Conservation (phyloP, 2,797 vertebrate species). For the Pipistrellus kuhlii region DNA sequence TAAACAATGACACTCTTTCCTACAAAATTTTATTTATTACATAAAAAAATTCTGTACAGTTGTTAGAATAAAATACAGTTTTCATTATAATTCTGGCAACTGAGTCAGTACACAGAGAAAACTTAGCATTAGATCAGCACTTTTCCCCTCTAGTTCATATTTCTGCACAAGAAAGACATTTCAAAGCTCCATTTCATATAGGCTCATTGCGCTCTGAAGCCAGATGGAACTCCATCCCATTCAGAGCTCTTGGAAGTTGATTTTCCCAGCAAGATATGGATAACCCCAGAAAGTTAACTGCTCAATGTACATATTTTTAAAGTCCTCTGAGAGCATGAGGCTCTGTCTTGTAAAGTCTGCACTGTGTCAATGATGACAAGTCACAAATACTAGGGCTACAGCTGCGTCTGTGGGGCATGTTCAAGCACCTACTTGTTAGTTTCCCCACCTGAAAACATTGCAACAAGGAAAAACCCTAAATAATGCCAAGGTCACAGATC, state of each 20-base stretch:
- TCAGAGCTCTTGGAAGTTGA: conserved; percentile 85
- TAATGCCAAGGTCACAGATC: conserved; percentile 26
- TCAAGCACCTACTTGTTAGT: conserved; percentile 78
- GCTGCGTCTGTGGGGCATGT: conserved; percentile 75
- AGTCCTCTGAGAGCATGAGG: conserved; percentile 79
- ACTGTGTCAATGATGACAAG: conserved; percentile 72
- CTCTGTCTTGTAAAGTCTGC: conserved; percentile 77
- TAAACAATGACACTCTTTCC: conserved; percentile 81
- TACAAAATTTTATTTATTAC: conserved; percentile 90
- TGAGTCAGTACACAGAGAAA: conserved; percentile 88
- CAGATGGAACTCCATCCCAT: conserved; percentile 86
- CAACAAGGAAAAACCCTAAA: conserved; percentile 66
- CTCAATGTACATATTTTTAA: conserved; percentile 84
- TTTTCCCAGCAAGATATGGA: conserved; percentile 82
- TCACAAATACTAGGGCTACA: conserved; percentile 65
- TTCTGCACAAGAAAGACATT: conserved; percentile 87
- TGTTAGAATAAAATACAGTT: conserved; percentile 92
- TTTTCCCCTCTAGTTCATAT: conserved; percentile 83
- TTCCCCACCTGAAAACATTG: conserved; percentile 64
- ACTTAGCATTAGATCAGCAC: conserved; percentile 88
- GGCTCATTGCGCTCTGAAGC: conserved; percentile 84
- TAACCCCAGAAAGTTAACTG: conserved; percentile 83
- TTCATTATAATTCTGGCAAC: conserved; percentile 90
- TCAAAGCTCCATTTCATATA: conserved; percentile 85
- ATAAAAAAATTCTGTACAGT: conserved; percentile 91